Evolutionary conservation across 2,888 invertebrate genomes (phyloP), one percentile per base, ranked within the genome.

Genomic region (Calameuta filiformis): DNA sequence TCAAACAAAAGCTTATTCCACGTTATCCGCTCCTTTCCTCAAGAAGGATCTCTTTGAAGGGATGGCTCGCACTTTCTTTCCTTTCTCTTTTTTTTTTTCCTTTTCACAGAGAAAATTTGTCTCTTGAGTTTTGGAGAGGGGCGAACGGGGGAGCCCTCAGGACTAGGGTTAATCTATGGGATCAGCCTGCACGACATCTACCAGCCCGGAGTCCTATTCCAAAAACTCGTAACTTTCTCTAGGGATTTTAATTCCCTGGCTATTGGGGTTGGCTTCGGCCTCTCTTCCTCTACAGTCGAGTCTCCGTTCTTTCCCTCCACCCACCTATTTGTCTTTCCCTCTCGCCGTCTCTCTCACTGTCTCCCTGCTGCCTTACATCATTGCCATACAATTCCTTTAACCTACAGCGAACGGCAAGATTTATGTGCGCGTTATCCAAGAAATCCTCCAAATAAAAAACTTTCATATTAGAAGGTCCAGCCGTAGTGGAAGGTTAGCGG

Each of bases 1-100:
- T 71, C 71, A 71, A 71, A 71, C 71, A 71, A 71, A 71, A 34
- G 71, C 71, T 71, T 71, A 71, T 71, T 71, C 11, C 71, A 71
- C 31, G 33, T 71, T 33, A 33, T 71, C 34, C 71, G 31, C 23
- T 71, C 71, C 71, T 71, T 71, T 71, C 33, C 9, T 71, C 12
- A 23, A 34, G 71, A 71, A 31, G 71, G 34, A 71, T 33, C 71
- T 34, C 23, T 71, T 71, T 34, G 71, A 71, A 71, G 56, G 56
- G 56, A 56, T 34, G 12, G 31, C 31, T 33, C 33, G 34, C 34
- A 71, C 31, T 12, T 33, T 71, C 71, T 71, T 71, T 11, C 33
- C 31, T 31, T 71, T 2, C 30, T n/a, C 31, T 71, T 33, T 69
- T 71, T 71, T 33, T 69, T 71, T 71, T 71, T 2, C 12, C 12